Percentiles rank a stretch among this genome's conserved stretches.
These are phyloP conservation scores for Rhagonycha fulva DNA, from an alignment of 2,888 invertebrate species.

Conservation along the genomic window DNA sequence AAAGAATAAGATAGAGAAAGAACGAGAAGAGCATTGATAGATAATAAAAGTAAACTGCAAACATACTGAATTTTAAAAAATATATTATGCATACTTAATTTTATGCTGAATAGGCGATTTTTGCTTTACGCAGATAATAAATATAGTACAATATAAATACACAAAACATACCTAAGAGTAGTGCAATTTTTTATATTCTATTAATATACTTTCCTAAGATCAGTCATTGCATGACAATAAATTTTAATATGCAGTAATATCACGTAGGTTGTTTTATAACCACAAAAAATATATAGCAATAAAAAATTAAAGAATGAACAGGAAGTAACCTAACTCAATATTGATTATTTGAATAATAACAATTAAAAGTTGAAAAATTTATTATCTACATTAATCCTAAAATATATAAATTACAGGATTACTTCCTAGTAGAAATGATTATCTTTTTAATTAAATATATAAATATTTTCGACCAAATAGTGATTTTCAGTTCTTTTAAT, in stretches of 20 bases:
- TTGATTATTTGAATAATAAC: not conserved
- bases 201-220: slow-evolving; percentile 41
- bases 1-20: not conserved
- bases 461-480: slow-evolving; percentile 43
- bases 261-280: slow-evolving; percentile 45
- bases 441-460: slow-evolving; percentile 23
- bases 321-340: not conserved
- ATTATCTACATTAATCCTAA: not conserved
- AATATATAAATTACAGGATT: not conserved
- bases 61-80: not conserved
- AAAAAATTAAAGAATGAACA: slow-evolving; percentile 6
- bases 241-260: slow-evolving; percentile 47
- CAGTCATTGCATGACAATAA: slow-evolving; percentile 51
- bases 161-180: slow-evolving; percentile 45
- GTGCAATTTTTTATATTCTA: slow-evolving; percentile 48
- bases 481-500: slow-evolving; percentile 42
- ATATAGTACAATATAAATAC: slow-evolving; percentile 37
- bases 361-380: not conserved
- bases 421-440: not conserved
- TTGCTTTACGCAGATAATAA: slow-evolving; percentile 39
- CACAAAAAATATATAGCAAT: slow-evolving; percentile 15
- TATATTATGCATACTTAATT: not conserved
- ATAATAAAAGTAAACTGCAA: not conserved
- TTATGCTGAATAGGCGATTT: slow-evolving; percentile 31
- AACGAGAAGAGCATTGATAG: not conserved